Evolutionary conservation across 1,140 invertebrate genomes (phyloP).

Genomic region (Zophobas atratus): DNA sequence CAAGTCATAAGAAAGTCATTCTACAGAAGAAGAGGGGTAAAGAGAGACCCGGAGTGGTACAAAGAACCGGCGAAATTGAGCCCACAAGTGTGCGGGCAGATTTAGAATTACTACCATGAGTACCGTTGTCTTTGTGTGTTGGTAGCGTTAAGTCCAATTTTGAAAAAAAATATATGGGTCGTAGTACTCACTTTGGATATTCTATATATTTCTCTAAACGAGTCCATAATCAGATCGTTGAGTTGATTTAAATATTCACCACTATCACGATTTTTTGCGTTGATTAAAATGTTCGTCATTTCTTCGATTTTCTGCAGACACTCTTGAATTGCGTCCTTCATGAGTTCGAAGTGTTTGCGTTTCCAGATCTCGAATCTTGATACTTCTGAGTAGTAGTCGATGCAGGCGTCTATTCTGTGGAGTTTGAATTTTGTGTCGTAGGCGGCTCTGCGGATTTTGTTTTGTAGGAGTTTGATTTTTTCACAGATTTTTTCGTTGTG

Average conservation of each 20-base stretch:
- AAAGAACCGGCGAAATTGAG: conserved; percentile 60
- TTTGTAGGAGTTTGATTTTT: not conserved
- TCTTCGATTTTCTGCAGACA: conserved; percentile 8
- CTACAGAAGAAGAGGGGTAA: conserved; percentile 63
- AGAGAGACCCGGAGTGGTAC: conserved; percentile 65
- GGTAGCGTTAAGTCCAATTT: too few species aligned
- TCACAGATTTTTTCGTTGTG: conserved; percentile 20
- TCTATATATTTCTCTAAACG: not conserved
- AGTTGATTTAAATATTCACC: not conserved
- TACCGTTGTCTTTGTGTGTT: too few species aligned
- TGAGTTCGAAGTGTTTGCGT: conserved; percentile 13
- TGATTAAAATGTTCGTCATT: not conserved
- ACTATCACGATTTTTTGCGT: not conserved
- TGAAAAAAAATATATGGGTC: too few species aligned
- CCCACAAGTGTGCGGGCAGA: conserved; percentile 61
- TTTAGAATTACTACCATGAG: conserved; percentile 1
- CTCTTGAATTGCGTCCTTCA: conserved; percentile 7
- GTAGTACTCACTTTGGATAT: not conserved
- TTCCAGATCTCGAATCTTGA: conserved; percentile 14
- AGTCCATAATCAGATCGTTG: conserved; percentile 1
- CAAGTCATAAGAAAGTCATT: conserved; percentile 65
- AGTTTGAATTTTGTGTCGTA: conserved; percentile 6
- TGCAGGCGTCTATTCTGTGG: conserved; percentile 2
- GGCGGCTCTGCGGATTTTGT: not conserved
- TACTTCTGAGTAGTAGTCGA: conserved; percentile 4